phyloP scores from a whole-genome alignment of 2,113 vertebrate genomes.

The Ploceus nigricollis region DNA sequence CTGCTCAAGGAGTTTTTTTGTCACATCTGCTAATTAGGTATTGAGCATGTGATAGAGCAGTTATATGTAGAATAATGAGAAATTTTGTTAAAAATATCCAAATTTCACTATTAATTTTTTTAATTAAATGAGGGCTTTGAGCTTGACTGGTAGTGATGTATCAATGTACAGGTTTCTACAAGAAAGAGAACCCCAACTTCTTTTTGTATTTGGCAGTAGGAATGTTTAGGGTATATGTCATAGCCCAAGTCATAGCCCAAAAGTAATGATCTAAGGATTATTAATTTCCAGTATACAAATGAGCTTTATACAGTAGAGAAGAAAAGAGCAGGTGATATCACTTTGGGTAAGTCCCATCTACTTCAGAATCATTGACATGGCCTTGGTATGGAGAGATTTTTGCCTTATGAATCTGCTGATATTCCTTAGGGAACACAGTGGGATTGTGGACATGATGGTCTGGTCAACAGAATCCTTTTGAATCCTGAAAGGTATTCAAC shows the following conservation, averaged over 20 bases:
- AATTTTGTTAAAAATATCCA: neutral
- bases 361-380: neutral
- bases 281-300: neutral
- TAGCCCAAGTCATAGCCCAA: neutral
- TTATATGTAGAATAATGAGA: neutral
- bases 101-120: neutral
- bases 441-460: neutral
- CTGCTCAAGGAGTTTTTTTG: neutral
- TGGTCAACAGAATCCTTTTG: neutral
- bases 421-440: neutral
- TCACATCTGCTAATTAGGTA: neutral
- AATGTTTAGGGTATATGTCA: neutral
- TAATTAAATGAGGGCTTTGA: neutral
- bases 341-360: neutral
- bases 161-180: neutral
- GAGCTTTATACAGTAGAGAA: neutral
- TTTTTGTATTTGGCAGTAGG: neutral
- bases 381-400: neutral
- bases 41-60: neutral
- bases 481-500: neutral
- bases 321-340: neutral
- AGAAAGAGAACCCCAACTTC: accelerated
- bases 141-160: neutral
- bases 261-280: neutral
- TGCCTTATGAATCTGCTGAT: neutral